A percentile compares a stretch with the other conserved stretches of the same genome.
Conservation (phyloP, 2,888 invertebrate species). For the Cataglyphis albicans region DNA sequence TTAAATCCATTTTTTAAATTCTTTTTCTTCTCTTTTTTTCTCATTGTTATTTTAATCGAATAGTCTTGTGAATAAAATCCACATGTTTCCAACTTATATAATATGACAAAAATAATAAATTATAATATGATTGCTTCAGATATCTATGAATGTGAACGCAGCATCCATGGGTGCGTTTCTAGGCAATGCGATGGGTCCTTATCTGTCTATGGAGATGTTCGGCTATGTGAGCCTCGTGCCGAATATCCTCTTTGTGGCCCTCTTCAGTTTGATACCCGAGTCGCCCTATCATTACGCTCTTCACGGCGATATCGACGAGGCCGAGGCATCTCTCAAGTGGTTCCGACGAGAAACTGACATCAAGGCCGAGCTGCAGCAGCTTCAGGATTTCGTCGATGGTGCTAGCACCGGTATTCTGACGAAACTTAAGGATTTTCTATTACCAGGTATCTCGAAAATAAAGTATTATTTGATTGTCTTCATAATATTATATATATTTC, state of each 20-base stretch:
- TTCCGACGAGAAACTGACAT: slow-evolving; percentile 78
- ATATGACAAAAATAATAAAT: background rate
- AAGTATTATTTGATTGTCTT: background rate
- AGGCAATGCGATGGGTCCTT: slow-evolving; percentile 84
- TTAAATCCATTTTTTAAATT: background rate
- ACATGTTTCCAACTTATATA: background rate
- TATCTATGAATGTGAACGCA: slow-evolving; percentile 81
- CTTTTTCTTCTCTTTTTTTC: background rate
- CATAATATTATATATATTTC: background rate
- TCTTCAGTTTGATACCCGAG: slow-evolving; percentile 82
- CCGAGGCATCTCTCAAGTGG: slow-evolving; percentile 83
- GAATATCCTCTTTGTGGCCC: slow-evolving; percentile 78
- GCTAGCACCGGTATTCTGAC: slow-evolving; percentile 71
- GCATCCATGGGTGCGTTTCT: slow-evolving; percentile 80
- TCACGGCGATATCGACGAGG: slow-evolving; percentile 76
- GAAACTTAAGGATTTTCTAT: slow-evolving; percentile 75
- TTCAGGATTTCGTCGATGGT: slow-evolving; percentile 81
- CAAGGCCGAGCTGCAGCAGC: slow-evolving; percentile 79
- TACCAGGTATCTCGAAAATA: slow-evolving; percentile 69
- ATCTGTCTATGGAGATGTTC: slow-evolving; percentile 81
- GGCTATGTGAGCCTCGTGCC: slow-evolving; percentile 79
- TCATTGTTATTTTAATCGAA: background rate
- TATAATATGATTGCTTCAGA: slow-evolving; percentile 72
- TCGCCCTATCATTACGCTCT: slow-evolving; percentile 83
- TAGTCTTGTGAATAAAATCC: background rate